phyloP scores from a whole-genome alignment of 2,888 invertebrate genomes.

The Stomorhina lunata region DNA sequence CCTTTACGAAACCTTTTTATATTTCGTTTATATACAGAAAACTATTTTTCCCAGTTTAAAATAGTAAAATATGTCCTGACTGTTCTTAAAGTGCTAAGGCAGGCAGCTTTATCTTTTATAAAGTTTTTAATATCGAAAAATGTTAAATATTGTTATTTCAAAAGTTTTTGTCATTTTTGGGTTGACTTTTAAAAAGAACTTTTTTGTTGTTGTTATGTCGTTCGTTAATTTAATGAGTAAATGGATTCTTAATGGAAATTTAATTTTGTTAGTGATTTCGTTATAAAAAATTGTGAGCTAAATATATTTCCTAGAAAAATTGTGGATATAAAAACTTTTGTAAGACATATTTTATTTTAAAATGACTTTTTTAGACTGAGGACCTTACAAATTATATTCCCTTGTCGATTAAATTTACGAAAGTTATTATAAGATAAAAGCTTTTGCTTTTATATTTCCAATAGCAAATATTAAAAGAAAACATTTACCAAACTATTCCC shows the following conservation, averaged over 20 bases:
- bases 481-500: no score
- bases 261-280: neutral
- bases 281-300: neutral
- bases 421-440: no score
- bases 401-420: no score
- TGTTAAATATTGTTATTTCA: neutral
- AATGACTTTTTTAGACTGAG: no score
- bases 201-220: no score
- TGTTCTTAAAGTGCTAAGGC: neutral
- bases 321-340: no score
- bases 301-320: neutral
- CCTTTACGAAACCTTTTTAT: neutral
- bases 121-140: neutral
- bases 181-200: neutral
- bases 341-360: no score
- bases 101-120: neutral
- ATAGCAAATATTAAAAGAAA: no score
- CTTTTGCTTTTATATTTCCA: no score
- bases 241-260: neutral
- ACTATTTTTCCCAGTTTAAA: no score
- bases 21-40: neutral
- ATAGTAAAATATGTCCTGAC: no score
- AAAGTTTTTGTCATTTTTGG: conserved; percentile 21
- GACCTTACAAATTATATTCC: no score
- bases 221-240: neutral